Percentiles rank a stretch among this genome's conserved stretches.
These are phyloP conservation scores for Molothrus ater DNA, from an alignment of 2,797 vertebrate species.

Conservation along the genomic window DNA sequence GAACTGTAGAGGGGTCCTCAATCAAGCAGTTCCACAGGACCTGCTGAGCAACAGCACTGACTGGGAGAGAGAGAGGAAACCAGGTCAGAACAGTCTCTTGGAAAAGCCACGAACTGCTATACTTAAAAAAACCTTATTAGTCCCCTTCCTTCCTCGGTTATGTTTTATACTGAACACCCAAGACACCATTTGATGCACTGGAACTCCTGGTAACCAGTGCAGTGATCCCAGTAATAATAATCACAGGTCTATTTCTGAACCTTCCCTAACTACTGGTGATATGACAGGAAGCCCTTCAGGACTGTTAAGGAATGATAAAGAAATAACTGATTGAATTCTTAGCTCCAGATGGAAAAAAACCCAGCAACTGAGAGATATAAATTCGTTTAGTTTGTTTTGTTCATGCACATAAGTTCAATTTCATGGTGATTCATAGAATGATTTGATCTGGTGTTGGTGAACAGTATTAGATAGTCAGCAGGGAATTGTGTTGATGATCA, in stretches of 20 bases:
- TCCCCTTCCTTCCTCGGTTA: neutral
- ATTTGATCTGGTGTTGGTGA: neutral
- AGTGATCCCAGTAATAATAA: neutral
- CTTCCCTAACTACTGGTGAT: neutral
- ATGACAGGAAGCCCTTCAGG: neutral
- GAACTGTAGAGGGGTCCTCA: conserved; percentile 96
- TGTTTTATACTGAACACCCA: neutral
- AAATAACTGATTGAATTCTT: neutral
- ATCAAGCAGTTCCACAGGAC: conserved; percentile 99
- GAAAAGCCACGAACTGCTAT: neutral
- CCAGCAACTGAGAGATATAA: neutral
- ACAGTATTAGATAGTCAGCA: neutral
- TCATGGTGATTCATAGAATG: neutral
- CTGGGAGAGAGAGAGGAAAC: conserved; percentile 72
- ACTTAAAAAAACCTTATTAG: neutral
- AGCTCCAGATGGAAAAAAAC: neutral
- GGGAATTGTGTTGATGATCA: neutral
- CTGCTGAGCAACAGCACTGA: conserved; percentile 96
- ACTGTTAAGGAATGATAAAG: neutral
- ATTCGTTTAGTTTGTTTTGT: neutral
- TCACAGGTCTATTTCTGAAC: neutral
- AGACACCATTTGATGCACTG: neutral
- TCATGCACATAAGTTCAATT: neutral
- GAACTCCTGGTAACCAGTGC: neutral
- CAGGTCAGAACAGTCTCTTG: neutral